Conservation (phyloP, 2,113 vertebrate genomes). For the Heterochromis multidens region DNA sequence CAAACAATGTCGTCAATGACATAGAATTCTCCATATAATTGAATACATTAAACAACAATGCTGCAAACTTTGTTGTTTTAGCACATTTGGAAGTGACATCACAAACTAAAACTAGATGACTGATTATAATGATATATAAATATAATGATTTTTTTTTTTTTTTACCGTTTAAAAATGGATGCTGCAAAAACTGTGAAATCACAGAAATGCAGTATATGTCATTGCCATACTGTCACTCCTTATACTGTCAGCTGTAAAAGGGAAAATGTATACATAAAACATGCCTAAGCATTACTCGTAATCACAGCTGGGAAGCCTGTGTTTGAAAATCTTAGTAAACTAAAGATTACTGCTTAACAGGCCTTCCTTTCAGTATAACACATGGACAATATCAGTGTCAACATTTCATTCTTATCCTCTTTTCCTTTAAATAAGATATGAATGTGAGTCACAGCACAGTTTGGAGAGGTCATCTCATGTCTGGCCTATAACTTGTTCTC, state of each 20-base stretch:
- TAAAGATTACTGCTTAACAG: not conserved
- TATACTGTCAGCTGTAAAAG: not conserved
- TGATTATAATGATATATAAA: not conserved
- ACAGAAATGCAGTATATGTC: not conserved
- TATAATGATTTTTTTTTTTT: not conserved
- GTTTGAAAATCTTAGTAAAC: not conserved
- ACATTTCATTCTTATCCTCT: not conserved
- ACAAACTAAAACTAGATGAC: not conserved
- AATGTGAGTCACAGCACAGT: not conserved
- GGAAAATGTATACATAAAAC: not conserved
- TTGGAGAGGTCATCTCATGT: not conserved
- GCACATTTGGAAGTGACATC: not conserved
- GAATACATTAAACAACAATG: not conserved
- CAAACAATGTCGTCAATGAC: too few relatives aligned
- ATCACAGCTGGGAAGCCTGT: not conserved
- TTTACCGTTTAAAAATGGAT: not conserved
- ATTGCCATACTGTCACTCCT: not conserved
- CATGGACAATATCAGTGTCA: not conserved
- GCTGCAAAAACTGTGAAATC: not conserved
- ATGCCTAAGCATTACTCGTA: not conserved
- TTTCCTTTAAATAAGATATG: not conserved
- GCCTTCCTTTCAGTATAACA: not conserved
- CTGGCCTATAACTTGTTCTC: not conserved
- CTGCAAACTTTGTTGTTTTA: not conserved
- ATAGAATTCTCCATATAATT: not conserved